phyloP scores from a whole-genome alignment of 1,140 invertebrate genomes.

The Psilanteris sp. region DNA sequence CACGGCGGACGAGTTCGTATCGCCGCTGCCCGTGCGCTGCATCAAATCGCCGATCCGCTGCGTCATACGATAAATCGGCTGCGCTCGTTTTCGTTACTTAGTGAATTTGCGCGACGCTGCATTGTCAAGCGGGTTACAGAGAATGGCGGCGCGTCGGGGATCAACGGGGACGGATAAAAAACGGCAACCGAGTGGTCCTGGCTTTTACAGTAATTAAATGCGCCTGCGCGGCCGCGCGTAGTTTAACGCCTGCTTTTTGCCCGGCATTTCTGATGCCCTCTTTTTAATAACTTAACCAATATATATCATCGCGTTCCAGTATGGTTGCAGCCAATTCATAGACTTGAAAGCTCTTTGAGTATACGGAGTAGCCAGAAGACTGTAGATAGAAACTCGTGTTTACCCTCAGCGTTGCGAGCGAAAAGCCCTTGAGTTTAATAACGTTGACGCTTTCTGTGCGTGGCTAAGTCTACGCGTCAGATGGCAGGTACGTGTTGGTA shows the following conservation, averaged over 20 bases:
- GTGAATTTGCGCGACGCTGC: slow-evolving; percentile 11
- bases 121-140: no score
- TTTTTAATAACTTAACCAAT: slow-evolving; percentile 64
- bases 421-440: slow-evolving; percentile 75
- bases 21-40: slow-evolving; percentile 57
- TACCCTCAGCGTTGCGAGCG: slow-evolving; percentile 67
- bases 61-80: slow-evolving; percentile 34
- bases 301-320: slow-evolving; percentile 41
- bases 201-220: slow-evolving; percentile 58
- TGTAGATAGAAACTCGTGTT: slow-evolving; percentile 65
- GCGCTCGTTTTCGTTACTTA: slow-evolving; percentile 18
- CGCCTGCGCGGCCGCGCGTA: slow-evolving; percentile 28
- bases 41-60: slow-evolving; percentile 27
- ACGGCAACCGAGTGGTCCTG: slow-evolving; percentile 10
- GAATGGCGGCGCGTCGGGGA: no score
- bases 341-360: slow-evolving; percentile 64
- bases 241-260: slow-evolving; percentile 37
- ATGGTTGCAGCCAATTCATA: slow-evolving; percentile 59
- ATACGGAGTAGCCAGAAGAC: slow-evolving; percentile 59
- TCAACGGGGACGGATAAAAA: slow-evolving; percentile 18
- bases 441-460: slow-evolving; percentile 63
- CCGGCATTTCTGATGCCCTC: slow-evolving; percentile 19
- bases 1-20: slow-evolving; percentile 45
- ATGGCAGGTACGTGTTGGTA: slow-evolving; percentile 40
- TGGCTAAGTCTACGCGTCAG: slow-evolving; percentile 32